Conservation (phyloP, 2,113 vertebrate genomes). For the Accipiter cooperii region DNA sequence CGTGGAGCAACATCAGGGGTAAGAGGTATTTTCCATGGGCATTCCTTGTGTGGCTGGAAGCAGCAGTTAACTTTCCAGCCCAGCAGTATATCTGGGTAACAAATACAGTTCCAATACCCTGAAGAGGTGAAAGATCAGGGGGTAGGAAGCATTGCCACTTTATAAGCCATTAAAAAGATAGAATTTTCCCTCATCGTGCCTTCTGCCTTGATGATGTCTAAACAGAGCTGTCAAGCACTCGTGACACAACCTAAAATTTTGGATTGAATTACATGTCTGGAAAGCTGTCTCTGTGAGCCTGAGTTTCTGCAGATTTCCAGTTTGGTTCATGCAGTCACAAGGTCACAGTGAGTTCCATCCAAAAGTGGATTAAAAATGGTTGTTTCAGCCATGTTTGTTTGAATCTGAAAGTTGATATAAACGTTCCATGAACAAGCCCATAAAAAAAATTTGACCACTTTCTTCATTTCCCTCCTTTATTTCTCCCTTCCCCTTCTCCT, state of each 20-base stretch:
- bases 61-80: background rate
- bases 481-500: background rate
- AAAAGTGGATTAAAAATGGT: background rate
- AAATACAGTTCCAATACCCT: background rate
- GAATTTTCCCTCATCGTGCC: background rate
- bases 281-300: background rate
- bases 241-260: background rate
- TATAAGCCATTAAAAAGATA: background rate
- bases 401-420: background rate
- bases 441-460: background rate
- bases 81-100: background rate
- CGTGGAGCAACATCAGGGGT: constrained; percentile 75
- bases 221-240: background rate
- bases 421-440: background rate
- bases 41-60: background rate
- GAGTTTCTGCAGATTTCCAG: background rate
- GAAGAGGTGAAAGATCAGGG: background rate
- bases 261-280: background rate
- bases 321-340: background rate
- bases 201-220: background rate
- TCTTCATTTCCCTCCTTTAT: background rate
- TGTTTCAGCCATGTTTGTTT: background rate
- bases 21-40: constrained; percentile 26
- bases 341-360: background rate
- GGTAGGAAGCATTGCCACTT: background rate